Base-by-base conservation (phyloP, 2,888 invertebrate species). In the Nephrotoma guestfalica region DNA sequence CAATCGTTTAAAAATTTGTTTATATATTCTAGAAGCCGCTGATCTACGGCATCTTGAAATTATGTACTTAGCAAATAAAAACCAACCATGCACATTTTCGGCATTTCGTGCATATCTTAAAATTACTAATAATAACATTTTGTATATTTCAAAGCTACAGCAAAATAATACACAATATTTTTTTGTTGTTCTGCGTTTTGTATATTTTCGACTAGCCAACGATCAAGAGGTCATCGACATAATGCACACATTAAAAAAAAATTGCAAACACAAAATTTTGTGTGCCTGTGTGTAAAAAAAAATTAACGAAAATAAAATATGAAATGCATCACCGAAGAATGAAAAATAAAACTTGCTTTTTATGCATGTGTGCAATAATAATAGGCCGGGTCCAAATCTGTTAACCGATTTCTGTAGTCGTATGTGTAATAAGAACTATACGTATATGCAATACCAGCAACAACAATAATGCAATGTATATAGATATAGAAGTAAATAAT, bases 161-260 rank as follows among this genome's bases (percentile, higher is more conserved):
- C 18, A 30, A 71, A 71, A 71, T 30, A 84, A 41, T 41, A 84
- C n/a, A 84, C 41, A 41, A 30, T 45, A 18, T 85, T 85, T 85
- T 43, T 85, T 42, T 85, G 40, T 84, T 84, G 85, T 43, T 51
- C 71, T 30, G 30, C 30, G 71, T 30, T 71, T 18, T 86, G 45
- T 86, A 45, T 84, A 45, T 45, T 86, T 45, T 43, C 86, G 86
- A 86, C 86, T 86, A 86, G 86, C 86, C 86, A 86, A 40, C 86
- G 86, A 86, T 47, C 86, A 86, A 86, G 45, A 40, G 86, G 86
- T 86, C 86, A 86, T 86, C 86, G 86, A 86, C 86, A 86, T 86
- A 30, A n/a, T 47, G n/a, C 47, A 86, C 40, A 47, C 18, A 41
- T 84, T 13, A 84, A 84, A 84, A 40, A 47, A 41, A 47, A 86